Conservation (phyloP, 92 coral and sea anemone genomes). For the Heliopora coerulea region DNA sequence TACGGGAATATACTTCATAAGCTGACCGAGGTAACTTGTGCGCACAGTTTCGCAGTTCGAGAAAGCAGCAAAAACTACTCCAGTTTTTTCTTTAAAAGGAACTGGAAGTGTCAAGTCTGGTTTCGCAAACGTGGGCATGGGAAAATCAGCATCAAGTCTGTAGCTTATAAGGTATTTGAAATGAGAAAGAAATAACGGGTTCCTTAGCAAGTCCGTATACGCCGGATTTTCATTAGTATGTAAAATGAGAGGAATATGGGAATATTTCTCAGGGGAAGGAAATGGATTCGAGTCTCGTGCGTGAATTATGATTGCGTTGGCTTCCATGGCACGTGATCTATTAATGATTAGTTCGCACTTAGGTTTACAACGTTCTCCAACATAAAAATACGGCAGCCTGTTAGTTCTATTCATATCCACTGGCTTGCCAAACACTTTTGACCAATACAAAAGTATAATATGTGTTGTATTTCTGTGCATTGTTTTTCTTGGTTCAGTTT, state of each 20-base stretch:
- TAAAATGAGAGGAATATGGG: conserved; percentile 48
- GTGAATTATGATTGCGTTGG: conserved; percentile 50
- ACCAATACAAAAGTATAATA: conserved; percentile 48
- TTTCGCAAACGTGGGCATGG: conserved; percentile 6
- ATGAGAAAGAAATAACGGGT: conserved; percentile 43
- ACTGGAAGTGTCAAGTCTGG: conserved; percentile 58
- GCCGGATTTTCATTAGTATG: conserved; percentile 54
- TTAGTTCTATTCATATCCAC: conserved; percentile 11
- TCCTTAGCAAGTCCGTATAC: conserved; percentile 40
- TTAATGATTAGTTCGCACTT: conserved; percentile 47
- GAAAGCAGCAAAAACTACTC: conserved; percentile 56
- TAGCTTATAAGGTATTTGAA: conserved; percentile 48
- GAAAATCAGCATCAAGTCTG: conserved; percentile 62
- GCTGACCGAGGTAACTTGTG: conserved; percentile 58
- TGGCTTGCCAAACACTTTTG: conserved; percentile 46
- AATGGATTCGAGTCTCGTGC: conserved; percentile 45
- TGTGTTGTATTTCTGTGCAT: neutral
- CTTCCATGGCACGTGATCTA: conserved; percentile 33
- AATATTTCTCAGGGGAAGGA: conserved; percentile 27
- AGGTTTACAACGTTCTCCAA: conserved; percentile 29
- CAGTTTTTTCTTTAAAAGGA: conserved; percentile 54
- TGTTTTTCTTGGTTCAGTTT: neutral
- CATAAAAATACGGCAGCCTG: conserved; percentile 23
- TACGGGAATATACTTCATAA: conserved; percentile 60
- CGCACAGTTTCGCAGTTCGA: conserved; percentile 67